Evolutionary conservation across 2,888 invertebrate species (phyloP), one percentile per base, ranked within the genome.

Genomic region (Conchocele bisecta): DNA sequence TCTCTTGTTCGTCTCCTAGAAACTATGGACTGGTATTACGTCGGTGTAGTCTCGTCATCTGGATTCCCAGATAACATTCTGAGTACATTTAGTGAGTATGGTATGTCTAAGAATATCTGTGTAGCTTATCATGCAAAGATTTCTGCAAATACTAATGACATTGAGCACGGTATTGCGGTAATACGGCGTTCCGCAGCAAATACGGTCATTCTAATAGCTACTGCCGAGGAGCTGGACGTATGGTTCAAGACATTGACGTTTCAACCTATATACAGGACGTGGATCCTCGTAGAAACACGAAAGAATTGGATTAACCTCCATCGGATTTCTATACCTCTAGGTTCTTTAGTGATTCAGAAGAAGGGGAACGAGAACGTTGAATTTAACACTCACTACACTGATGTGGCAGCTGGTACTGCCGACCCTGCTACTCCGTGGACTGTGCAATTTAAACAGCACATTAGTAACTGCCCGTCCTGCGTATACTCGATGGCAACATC

Each of bases 41-140:
- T 83, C 7, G 75, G 77, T 41, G 20, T 86, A 3, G 56, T 85
- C 13, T 70, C 75, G 11, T 84, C 86, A 7, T 42, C 33, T n/a
- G 65, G 29, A 13, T 33, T 37, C 11, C 48, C 44, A 28, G 41
- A 6, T 22, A 50, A 31, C 60, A 73, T 46, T 51, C 26, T 74
- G 6, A 48, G 72, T 9, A 56, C 46, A 2, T 77, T 86, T 31
- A 39, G 60, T 26, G 69, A 75, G 22, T 31, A 54, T 20, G 72
- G 82, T 5, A 57, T 59, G 5, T 29, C 59, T 26, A 70, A 56
- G 17, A 79, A 79, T 13, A 71, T 86, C 4, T 86, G 86, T 31
- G 67, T 84, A 1, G 20, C 53, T 13, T 64, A 42, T 24, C 42
- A 65, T 9, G 41, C n/a, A 20, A 31, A 44, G 22, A 41, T 75